These are phyloP conservation scores for Otocyon megalotis DNA, from an alignment of 2,113 vertebrate genomes.

Conservation along the genomic window DNA sequence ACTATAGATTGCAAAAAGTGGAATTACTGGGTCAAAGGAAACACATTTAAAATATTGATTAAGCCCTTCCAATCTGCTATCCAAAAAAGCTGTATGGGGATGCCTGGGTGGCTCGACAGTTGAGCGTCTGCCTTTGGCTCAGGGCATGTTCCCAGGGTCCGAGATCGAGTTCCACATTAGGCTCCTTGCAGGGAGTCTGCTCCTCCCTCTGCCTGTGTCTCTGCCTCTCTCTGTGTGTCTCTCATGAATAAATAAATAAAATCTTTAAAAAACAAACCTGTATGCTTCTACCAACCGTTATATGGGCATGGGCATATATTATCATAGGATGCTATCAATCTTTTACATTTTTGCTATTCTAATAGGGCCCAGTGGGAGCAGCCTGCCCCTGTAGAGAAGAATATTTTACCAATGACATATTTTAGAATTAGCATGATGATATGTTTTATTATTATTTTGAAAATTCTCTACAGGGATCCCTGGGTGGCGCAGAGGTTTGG, in stretches of 20 bases:
- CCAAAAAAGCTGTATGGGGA: background rate
- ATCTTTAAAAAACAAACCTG: background rate
- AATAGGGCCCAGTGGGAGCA: background rate
- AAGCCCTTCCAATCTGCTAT: background rate
- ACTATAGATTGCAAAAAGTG: background rate
- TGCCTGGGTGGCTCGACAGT: too few species aligned
- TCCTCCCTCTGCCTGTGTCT: too few species aligned
- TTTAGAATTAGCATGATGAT: slow-evolving; percentile 12
- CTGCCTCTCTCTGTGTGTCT: too few species aligned
- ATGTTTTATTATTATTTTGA: background rate
- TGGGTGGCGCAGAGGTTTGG: too few species aligned
- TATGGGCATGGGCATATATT: background rate
- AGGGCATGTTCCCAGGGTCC: too few species aligned
- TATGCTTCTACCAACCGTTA: background rate
- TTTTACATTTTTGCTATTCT: background rate
- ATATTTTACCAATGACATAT: background rate
- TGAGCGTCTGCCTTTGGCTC: too few species aligned
- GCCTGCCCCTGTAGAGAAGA: background rate
- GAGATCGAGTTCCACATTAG: too few species aligned
- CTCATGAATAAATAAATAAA: too few species aligned
- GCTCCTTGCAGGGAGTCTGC: too few species aligned
- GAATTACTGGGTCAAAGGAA: slow-evolving; percentile 33
- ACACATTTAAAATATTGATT: background rate
- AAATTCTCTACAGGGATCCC: background rate
- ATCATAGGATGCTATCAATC: background rate